These are phyloP conservation scores for Sarcophaga subvicina DNA, from an alignment of 2,888 invertebrate genomes.

Conservation along the genomic window DNA sequence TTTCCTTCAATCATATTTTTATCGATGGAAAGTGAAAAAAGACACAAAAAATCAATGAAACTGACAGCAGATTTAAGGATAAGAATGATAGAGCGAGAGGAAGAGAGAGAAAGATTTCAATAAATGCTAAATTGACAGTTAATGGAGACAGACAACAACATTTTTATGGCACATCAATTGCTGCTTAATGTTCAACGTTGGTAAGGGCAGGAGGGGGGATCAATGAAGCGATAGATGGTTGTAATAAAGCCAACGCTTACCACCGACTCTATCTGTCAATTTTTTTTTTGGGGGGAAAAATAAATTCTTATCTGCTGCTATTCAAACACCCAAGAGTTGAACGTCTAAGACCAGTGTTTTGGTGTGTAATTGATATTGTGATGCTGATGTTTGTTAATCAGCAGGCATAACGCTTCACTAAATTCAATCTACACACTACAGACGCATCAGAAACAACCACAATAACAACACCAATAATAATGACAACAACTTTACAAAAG, in stretches of 20 bases:
- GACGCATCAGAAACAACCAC: not conserved
- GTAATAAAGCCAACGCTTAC: not conserved
- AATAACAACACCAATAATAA: conserved; percentile 24
- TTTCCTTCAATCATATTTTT: not conserved
- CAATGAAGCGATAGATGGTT: not conserved
- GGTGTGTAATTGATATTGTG: conserved; percentile 68
- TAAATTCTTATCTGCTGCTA: conserved; percentile 43
- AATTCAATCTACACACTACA: conserved; percentile 56
- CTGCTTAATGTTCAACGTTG: conserved; percentile 1
- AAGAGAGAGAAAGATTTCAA: conserved; percentile 39
- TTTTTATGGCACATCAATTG: conserved; percentile 57
- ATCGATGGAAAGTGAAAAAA: conserved; percentile 1
- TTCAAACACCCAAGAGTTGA: conserved; percentile 20
- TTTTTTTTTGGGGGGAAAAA: conserved; percentile 14
- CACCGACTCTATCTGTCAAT: conserved; percentile 3
- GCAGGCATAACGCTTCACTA: conserved; percentile 70
- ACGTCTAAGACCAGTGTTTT: not conserved
- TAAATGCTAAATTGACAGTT: conserved; percentile 64
- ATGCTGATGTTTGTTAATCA: conserved; percentile 64
- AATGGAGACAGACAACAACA: conserved; percentile 47
- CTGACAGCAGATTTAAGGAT: conserved; percentile 46
- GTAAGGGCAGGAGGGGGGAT: not conserved
- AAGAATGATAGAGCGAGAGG: conserved; percentile 20
- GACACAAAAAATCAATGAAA: not conserved
- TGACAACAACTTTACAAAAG: conserved; percentile 17